A percentile compares a stretch with the other conserved stretches of the same genome.
Conservation (phyloP, 2,888 invertebrate species). For the Hofmannophila pseudospretella region DNA sequence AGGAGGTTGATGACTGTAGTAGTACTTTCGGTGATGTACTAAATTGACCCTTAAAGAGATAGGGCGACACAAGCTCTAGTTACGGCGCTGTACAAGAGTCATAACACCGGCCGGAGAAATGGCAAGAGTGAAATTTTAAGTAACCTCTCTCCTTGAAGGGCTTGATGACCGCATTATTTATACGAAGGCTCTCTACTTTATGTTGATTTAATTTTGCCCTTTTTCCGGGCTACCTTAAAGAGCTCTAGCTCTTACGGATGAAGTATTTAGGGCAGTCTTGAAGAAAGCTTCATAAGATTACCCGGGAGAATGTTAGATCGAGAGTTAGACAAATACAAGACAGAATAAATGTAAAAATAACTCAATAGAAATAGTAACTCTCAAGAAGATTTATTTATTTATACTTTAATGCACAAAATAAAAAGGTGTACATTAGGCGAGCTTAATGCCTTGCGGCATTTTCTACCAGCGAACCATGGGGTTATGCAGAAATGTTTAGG, state of each 20-base stretch:
- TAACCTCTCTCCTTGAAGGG: conserved; percentile 25
- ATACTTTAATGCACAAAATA: neutral
- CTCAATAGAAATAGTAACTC: no score
- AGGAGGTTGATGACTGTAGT: no score
- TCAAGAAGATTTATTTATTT: no score
- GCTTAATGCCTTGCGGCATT: neutral
- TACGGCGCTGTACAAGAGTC: conserved; percentile 8
- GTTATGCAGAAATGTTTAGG: no score
- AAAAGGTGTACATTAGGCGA: no score
- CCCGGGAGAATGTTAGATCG: no score
- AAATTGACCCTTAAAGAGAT: no score
- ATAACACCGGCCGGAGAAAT: conserved; percentile 27
- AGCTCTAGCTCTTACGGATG: conserved; percentile 18
- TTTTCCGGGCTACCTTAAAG: conserved; percentile 21
- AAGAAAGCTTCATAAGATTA: neutral
- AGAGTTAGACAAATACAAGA: no score
- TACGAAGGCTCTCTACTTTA: conserved; percentile 33
- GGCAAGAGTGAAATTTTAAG: conserved; percentile 37
- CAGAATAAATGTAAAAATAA: no score
- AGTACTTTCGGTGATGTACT: no score
- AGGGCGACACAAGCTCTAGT: no score
- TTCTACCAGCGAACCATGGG: neutral
- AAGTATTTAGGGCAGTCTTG: neutral
- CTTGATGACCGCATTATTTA: conserved; percentile 46
- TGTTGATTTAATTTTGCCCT: conserved; percentile 36